phyloP scores from a whole-genome alignment of 2,888 invertebrate species.

The Dione vanillae region DNA sequence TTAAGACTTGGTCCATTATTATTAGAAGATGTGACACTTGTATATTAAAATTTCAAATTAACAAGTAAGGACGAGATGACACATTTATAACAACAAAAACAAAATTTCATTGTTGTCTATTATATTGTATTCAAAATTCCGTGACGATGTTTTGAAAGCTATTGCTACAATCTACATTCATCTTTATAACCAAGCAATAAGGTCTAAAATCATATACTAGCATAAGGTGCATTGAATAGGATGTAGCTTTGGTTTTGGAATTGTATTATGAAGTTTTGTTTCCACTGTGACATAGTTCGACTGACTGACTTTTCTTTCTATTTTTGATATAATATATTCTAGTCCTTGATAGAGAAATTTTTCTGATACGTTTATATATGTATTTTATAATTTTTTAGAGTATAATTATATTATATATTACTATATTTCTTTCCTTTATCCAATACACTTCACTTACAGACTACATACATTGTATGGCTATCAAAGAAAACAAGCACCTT shows the following conservation, averaged over 20 bases:
- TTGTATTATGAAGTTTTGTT: neutral
- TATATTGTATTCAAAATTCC: conserved; percentile 44
- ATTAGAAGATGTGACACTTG: neutral
- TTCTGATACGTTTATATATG: too few relatives aligned
- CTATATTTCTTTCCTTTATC: neutral
- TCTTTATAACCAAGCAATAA: neutral
- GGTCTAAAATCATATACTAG: neutral
- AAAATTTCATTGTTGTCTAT: conserved; percentile 45
- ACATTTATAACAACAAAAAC: conserved; percentile 44
- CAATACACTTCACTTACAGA: too few relatives aligned
- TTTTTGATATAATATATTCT: too few relatives aligned
- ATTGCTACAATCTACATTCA: neutral
- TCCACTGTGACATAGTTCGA: neutral
- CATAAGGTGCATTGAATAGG: neutral
- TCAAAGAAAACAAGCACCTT: neutral
- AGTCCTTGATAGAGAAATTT: too few relatives aligned
- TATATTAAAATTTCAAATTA: conserved; percentile 9
- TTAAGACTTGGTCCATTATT: too few relatives aligned
- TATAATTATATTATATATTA: neutral
- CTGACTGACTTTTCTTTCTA: neutral
- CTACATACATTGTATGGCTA: neutral
- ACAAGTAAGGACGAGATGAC: conserved; percentile 38
- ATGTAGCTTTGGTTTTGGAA: neutral
- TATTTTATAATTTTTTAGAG: too few relatives aligned
- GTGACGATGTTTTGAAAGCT: conserved; percentile 9